Percentiles rank a stretch among this genome's conserved stretches.
Conservation (phyloP, 92 coral and sea anemone genomes). For the Phenganax subtilis region DNA sequence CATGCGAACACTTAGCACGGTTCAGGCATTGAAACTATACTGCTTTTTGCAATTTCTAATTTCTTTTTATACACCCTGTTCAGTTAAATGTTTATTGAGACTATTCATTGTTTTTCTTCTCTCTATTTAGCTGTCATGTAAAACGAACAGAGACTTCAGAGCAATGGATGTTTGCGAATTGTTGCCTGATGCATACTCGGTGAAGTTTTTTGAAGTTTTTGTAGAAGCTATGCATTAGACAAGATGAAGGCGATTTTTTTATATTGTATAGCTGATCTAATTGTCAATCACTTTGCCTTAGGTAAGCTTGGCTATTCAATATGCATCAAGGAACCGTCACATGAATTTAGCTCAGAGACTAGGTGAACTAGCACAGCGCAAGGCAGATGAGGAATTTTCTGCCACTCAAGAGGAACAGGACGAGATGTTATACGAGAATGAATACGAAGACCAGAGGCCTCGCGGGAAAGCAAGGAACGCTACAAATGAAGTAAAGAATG, state of each 20-base stretch:
- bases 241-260: neutral
- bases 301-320: constrained; percentile 95
- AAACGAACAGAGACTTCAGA: constrained; percentile 85
- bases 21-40: neutral
- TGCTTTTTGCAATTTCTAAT: neutral
- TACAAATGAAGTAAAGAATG: neutral
- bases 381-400: constrained; percentile 81
- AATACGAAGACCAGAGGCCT: constrained; percentile 22
- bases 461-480: neutral
- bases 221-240: neutral
- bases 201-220: constrained; percentile 41
- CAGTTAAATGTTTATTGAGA: no score
- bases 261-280: neutral
- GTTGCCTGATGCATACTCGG: constrained; percentile 90
- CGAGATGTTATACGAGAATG: constrained; percentile 39
- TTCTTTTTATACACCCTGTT: no score
- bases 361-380: constrained; percentile 66
- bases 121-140: constrained; percentile 72
- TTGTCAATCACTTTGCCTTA: constrained; percentile 1
- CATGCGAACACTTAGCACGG: no score
- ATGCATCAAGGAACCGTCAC: constrained; percentile 78
- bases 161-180: constrained; percentile 80
- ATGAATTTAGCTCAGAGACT: constrained; percentile 91
- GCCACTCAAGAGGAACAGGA: constrained; percentile 41
- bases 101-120: no score